Evolutionary conservation across 2,113 vertebrate genomes (phyloP), one percentile per base, ranked within the genome.

Genomic region (Cygnus buccinator): DNA sequence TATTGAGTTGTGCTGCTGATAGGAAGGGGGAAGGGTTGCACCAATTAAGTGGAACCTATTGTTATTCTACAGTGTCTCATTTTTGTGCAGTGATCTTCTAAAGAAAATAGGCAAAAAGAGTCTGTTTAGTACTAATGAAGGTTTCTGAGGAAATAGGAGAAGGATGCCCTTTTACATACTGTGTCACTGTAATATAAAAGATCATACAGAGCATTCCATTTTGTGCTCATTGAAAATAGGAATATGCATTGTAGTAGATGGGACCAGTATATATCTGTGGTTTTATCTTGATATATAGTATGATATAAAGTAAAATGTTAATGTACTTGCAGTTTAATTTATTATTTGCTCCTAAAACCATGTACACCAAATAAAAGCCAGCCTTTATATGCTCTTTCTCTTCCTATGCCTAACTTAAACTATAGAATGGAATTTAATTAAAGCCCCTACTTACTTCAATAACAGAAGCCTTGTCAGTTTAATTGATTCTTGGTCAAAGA

Each of bases 401-500:
- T 31, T 43, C 85, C 52, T 93, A 67, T 86, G 58, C 93, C 72
- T 95, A 89, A 46, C 78, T 93, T 87, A 93, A 97, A 77, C 87
- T 90, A 82, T 62, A 94, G 85, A 97, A 96, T 84, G 55, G 80
- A 97, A 97, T 98, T 98, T 98, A 98, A 98, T 98, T 98, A 98
- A 97, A 97, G 68, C 12, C 35, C 73, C 63, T 97, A 83, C 65
- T 97, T 97, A 93, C 94, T 97, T 97, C 97, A 96, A 8, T 96
- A 97, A 92, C 65, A 85, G 77, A 94, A 97, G 65, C 18, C 77
- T 97, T 97, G 97, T 97, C 97, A 97, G 97, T 95, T 97, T 98
- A 98, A 98, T 97, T 98, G 98, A 98, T 98, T 97, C 93, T 97
- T 95, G 89, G 97, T 97, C 96, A 97, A 98, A 98, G 96, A 80